phyloP scores from a whole-genome alignment of 1,140 invertebrate species.

The Scaptomyza montana region DNA sequence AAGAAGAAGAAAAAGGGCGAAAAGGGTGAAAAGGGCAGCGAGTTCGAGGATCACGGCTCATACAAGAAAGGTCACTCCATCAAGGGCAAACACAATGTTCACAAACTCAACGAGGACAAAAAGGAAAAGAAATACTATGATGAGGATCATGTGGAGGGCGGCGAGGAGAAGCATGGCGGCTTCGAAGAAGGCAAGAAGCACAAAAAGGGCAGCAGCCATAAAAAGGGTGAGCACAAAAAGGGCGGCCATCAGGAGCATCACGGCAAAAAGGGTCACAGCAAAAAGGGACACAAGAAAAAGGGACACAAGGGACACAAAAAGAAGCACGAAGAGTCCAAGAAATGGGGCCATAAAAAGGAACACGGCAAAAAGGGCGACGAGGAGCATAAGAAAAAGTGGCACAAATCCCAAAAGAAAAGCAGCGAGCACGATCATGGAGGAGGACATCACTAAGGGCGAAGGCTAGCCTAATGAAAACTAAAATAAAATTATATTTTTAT shows the following conservation, averaged over 20 bases:
- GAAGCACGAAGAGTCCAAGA: slow-evolving; percentile 87
- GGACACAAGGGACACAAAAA: slow-evolving; percentile 88
- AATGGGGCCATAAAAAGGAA: slow-evolving; percentile 87
- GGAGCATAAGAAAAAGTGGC: slow-evolving; percentile 88
- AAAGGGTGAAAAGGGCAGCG: slow-evolving; percentile 89
- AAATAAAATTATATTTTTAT: background rate
- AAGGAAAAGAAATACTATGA: slow-evolving; percentile 94
- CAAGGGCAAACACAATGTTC: slow-evolving; percentile 91
- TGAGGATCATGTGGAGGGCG: slow-evolving; percentile 90
- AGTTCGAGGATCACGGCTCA: slow-evolving; percentile 86
- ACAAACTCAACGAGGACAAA: slow-evolving; percentile 91
- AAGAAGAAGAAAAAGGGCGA: slow-evolving; percentile 90
- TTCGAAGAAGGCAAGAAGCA: slow-evolving; percentile 88
- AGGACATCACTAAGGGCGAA: slow-evolving; percentile 44
- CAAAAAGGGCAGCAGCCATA: slow-evolving; percentile 89
- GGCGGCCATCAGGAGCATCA: slow-evolving; percentile 89
- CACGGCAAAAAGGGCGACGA: slow-evolving; percentile 88
- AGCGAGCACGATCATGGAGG: slow-evolving; percentile 58
- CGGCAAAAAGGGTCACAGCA: slow-evolving; percentile 89
- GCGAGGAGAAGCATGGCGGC: slow-evolving; percentile 88
- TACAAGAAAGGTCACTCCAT: slow-evolving; percentile 92
- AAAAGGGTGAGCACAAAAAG: slow-evolving; percentile 89
- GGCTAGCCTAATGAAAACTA: background rate
- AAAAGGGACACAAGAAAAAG: slow-evolving; percentile 88
- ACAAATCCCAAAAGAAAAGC: slow-evolving; percentile 75